Percentiles rank a stretch among this genome's conserved stretches.
These are phyloP conservation scores for Paradoxurus hermaphroditus DNA, from an alignment of 2,113 vertebrate species.

Conservation along the genomic window DNA sequence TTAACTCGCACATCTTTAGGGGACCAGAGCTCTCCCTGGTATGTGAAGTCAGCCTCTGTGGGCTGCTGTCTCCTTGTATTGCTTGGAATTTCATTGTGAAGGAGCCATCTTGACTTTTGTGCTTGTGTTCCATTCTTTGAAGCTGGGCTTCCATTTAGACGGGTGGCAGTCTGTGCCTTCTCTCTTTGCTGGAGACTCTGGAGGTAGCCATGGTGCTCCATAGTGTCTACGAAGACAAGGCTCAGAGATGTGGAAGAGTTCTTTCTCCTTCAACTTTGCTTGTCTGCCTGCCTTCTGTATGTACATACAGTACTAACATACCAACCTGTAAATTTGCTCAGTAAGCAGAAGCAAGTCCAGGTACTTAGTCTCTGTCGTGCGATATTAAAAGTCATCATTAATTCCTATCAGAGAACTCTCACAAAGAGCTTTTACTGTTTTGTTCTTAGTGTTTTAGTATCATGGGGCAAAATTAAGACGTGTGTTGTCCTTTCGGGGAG, in stretches of 20 bases:
- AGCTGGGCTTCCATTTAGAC: neutral
- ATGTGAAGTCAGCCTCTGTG: neutral
- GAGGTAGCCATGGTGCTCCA: neutral
- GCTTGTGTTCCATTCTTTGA: neutral
- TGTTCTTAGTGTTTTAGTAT: neutral
- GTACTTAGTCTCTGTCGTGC: neutral
- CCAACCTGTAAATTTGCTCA: neutral
- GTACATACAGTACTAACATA: neutral
- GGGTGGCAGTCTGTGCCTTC: neutral
- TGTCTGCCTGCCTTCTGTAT: neutral
- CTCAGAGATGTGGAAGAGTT: neutral
- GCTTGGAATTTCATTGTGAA: neutral
- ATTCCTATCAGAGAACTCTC: neutral
- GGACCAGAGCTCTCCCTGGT: neutral
- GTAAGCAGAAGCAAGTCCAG: neutral
- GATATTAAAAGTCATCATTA: neutral
- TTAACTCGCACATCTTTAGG: neutral
- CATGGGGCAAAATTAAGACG: neutral
- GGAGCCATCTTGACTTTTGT: constrained; percentile 60
- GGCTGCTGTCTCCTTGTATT: neutral
- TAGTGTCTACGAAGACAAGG: neutral
- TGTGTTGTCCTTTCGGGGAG: neutral
- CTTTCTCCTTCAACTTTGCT: neutral
- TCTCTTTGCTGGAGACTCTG: neutral
- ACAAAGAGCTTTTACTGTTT: neutral